Base-by-base conservation (phyloP, 2,113 vertebrate genomes). In the Lophura nycthemera region DNA sequence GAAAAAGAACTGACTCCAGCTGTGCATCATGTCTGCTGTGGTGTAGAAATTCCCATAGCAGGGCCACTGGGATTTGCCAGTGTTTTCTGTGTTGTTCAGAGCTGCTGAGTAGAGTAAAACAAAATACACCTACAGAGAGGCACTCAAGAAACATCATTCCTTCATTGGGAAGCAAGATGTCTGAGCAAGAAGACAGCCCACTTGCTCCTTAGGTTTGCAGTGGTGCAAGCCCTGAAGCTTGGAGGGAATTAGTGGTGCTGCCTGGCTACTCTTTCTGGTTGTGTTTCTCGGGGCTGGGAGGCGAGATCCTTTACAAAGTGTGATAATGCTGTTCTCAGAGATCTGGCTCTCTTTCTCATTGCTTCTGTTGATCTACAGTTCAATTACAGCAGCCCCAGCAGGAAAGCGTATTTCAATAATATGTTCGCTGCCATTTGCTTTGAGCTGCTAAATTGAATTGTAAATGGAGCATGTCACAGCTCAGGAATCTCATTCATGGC, bases 391-490 rank as follows among this genome's bases (percentile, higher is more conserved):
- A 66, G 85, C 70, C 77, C 21, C 91, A 88, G 95, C 89, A 88
- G 94, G 92, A 84, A 2, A 48, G 10, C 38, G 1, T 54, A 66
- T 84, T 90, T 84, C 86, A 64, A 54, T 83, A 76, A 90, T 66
- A 72, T 87, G 91, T 87, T 94, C 88, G 19, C 60, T 20, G 90
- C 91, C 63, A 30, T 73, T 74, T 67, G 22, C 60, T 42, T 67
- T 85, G 88, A 92, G 79, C 95, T 86, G 90, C 95, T 96, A 79
- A 97, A 92, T 95, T 92, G 94, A 52, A 48, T 93, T 90, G 91
- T 83, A 95, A 95, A 90, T 81, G 90, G 86, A 93, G 86, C 52
- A 1, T 92, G 83, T 77, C 90, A 72, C 81, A 77, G 86, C 86
- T 93, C 60, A 36, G 83, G 27, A 60, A 91, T 63, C 83, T 90